phyloP scores from a whole-genome alignment of 2,888 invertebrate genomes.

The Fragum whitleyi region DNA sequence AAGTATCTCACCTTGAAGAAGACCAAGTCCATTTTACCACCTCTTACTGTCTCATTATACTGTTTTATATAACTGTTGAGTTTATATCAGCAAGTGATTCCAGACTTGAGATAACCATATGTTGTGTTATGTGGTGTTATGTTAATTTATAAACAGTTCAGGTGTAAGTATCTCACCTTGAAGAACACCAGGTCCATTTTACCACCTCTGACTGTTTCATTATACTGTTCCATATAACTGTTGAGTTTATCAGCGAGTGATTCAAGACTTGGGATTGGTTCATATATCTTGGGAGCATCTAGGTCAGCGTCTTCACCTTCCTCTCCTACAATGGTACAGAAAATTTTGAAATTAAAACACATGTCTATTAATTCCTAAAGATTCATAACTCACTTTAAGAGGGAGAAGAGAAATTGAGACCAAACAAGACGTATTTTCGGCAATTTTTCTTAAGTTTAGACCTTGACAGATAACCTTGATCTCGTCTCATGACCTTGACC shows the following conservation, averaged over 20 bases:
- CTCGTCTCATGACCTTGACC: too few species aligned
- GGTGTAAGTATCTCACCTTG: too few species aligned
- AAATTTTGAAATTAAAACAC: conserved; percentile 56
- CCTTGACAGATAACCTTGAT: too few species aligned
- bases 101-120: conserved; percentile 88
- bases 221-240: conserved; percentile 83
- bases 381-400: too few species aligned
- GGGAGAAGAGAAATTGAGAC: too few species aligned
- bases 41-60: conserved; percentile 85
- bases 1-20: conserved; percentile 85
- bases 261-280: conserved; percentile 90
- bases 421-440: too few species aligned
- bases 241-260: conserved; percentile 88
- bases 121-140: too few species aligned
- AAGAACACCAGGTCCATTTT: conserved; percentile 86
- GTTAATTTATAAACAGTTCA: too few species aligned
- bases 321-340: conserved; percentile 90
- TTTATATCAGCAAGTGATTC: conserved; percentile 89
- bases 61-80: conserved; percentile 81
- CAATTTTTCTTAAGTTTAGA: too few species aligned
- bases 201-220: conserved; percentile 84
- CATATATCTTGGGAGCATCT: conserved; percentile 98
- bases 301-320: conserved; percentile 97
- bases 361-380: too few species aligned
- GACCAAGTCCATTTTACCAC: conserved; percentile 85